Base-by-base conservation (phyloP, 2,888 invertebrate species). In the Acrobasis suavella region DNA sequence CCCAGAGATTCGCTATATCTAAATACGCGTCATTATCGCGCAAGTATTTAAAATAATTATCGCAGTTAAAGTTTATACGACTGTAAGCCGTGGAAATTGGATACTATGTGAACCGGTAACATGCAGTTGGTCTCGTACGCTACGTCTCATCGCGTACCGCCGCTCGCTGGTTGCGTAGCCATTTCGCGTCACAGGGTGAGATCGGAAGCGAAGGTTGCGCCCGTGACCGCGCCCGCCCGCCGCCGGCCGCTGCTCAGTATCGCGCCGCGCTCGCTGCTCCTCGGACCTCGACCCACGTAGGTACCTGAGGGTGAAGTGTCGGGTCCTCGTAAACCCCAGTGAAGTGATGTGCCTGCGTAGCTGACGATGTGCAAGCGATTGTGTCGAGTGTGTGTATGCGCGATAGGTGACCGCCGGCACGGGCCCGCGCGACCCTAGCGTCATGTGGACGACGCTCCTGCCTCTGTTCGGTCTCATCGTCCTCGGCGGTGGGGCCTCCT, bases 151-250 rank as follows among this genome's bases (percentile, higher is more conserved):
- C 75, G 76, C 72, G 16, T 37, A 60, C 14, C 50, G 60, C 50
- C 16, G 37, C 10, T 38, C 50, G 50, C 50, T 71, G 75, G 72
- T 72, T 74, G 75, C 81, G 81, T 85, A 79, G 78, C 77, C 64
- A 70, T 73, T 70, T 70, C 73, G 74, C 87, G 85, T 83, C 85
- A 84, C 79, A 81, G 90, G 88, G 88, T 86, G 85, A 86, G 86
- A 85, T 83, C 85, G 85, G 82, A 80, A 82, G 77, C 84, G 87
- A 91, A 91, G 91, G 90, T 91, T 90, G 89, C 86, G 91, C 89
- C 91, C 90, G 86, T 90, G 90, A 90, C 91, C 91, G 89, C 86
- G 81, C 83, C 83, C 84, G 82, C 82, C 77, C 82, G 82, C 76
- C 77, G 77, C 68, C 77, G 75, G 69, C 74, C 77, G 73, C 72